Base-by-base conservation (phyloP, 2,888 invertebrate genomes). In the Bruchidius siliquastri region DNA sequence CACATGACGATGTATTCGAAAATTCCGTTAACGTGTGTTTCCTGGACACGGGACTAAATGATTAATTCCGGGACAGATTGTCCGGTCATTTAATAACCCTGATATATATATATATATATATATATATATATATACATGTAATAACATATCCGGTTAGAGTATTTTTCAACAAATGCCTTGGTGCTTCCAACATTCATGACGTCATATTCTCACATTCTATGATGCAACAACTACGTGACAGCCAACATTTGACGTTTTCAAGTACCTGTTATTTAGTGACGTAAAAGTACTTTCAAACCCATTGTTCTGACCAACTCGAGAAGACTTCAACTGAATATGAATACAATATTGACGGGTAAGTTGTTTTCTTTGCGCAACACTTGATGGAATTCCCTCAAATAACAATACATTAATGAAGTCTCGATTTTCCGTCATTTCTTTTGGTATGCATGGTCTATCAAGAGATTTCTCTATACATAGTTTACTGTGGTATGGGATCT, bases 401-500 rank as follows among this genome's bases (percentile, higher is more conserved):
- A 49, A 49, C 18, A 18, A 13, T 49, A 49, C 18, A 49, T 13
- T 49, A 6, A 18, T 49, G 49, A 1, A 49, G 3, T 66, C 26
- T 72, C 18, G 20, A 72, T 21, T 71, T 71, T 72, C 71, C 71
- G 72, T 74, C 72, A 73, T 67, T 72, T 66, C 22, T 77, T 21
- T 21, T 76, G 78, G 80, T 79, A 80, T 81, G 80, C 76, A 74
- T 79, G 79, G 80, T 77, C 80, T 81, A 73, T 72, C 72, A 72
- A 68, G 72, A 72, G 20, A 69, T 69, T 75, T 74, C n/a, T 70
- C 68, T 72, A 71, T 68, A 72, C 72, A 74, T 70, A 72, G 68
- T 74, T 72, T 76, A 76, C 76, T 82, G 82, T 82, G 82, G 82
- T 82, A 82, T 81, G 82, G 82, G 82, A 80, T 49, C 49, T 13